A percentile compares a stretch with the other conserved stretches of the same genome.
Conservation (phyloP, 2,113 vertebrate species). For the Lynx canadensis region DNA sequence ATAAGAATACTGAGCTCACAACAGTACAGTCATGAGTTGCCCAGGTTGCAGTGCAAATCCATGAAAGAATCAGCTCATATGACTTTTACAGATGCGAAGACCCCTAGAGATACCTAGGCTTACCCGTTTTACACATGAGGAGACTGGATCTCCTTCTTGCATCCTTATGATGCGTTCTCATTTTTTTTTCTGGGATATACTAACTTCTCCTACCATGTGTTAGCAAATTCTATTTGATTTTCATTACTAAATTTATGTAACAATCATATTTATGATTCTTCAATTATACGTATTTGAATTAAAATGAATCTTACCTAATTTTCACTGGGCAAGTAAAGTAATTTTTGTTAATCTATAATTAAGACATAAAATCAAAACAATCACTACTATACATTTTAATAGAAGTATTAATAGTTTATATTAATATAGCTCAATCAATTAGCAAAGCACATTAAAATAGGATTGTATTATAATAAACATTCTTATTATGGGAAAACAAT, state of each 20-base stretch:
- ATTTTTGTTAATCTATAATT: not conserved
- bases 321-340: not conserved
- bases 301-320: not conserved
- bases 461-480: not conserved
- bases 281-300: not conserved
- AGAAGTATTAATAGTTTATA: not conserved
- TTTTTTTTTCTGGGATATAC: not conserved
- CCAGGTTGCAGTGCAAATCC: not conserved
- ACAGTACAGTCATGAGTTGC: not conserved
- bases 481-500: not conserved
- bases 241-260: not conserved
- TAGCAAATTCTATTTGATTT: not conserved
- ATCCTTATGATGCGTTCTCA: not conserved
- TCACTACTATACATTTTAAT: not conserved
- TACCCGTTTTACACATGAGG: not conserved
- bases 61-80: not conserved
- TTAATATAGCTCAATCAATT: not conserved
- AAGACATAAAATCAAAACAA: not conserved
- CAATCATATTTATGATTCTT: not conserved
- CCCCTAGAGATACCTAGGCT: not conserved
- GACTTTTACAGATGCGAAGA: not conserved
- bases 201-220: not conserved
- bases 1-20: too few species aligned
- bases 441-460: not conserved
- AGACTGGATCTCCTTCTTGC: not conserved